These are phyloP conservation scores for Platynereis dumerilii DNA, from an alignment of 2,888 invertebrate genomes.

Conservation along the genomic window DNA sequence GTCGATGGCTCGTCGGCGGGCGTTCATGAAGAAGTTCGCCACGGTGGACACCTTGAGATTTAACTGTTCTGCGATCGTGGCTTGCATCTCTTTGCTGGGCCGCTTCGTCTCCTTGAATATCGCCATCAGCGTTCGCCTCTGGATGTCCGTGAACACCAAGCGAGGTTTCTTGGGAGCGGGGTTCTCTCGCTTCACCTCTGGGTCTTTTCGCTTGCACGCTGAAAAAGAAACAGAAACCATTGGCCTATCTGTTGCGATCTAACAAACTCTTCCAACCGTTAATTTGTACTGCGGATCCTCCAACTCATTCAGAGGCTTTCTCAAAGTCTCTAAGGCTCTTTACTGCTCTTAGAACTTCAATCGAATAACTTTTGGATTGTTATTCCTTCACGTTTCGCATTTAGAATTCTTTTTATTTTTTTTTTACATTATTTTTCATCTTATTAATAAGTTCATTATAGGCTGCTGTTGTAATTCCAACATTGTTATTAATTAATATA, in stretches of 20 bases:
- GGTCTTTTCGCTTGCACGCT: conserved; percentile 77
- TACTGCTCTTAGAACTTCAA: too few species aligned
- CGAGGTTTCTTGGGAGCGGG: conserved; percentile 96
- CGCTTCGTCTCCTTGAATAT: conserved; percentile 99
- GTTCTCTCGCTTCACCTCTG: conserved; percentile 49
- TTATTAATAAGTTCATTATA: too few species aligned
- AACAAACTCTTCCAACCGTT: too few species aligned
- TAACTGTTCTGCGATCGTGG: conserved; percentile 95
- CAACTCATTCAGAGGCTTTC: too few species aligned
- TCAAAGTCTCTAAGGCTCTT: too few species aligned
- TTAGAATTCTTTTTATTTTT: too few species aligned
- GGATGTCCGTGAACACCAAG: conserved; percentile 99
- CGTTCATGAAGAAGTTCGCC: conserved; percentile 99
- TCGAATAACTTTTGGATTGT: too few species aligned
- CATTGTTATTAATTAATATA: too few species aligned
- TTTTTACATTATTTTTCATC: too few species aligned
- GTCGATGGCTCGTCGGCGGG: conserved; percentile 85
- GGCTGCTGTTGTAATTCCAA: too few species aligned
- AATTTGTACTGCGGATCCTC: too few species aligned
- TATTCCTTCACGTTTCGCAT: too few species aligned
- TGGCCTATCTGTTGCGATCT: neutral
- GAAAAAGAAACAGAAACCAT: conserved; percentile 43
- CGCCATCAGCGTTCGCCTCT: conserved; percentile 99
- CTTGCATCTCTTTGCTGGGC: conserved; percentile 99
- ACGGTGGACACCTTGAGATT: conserved; percentile 97